These are phyloP conservation scores for Somateria mollissima DNA, from an alignment of 2,797 vertebrate genomes.

Conservation along the genomic window DNA sequence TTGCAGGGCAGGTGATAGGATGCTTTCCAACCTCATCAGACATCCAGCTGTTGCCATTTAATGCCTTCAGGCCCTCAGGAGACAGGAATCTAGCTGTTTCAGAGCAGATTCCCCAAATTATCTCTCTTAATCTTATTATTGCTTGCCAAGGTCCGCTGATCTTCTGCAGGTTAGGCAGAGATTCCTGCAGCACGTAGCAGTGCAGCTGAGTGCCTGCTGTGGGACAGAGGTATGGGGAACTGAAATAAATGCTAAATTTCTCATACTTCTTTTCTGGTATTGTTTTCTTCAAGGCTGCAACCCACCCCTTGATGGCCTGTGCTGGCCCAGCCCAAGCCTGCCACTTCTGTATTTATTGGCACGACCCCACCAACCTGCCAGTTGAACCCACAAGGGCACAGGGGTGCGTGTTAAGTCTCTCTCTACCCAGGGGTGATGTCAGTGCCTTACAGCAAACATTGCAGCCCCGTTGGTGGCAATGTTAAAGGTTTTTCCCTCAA, in stretches of 20 bases:
- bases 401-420: slow-evolving; percentile 21
- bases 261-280: neutral
- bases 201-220: neutral
- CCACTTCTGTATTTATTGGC: neutral
- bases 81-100: neutral
- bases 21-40: neutral
- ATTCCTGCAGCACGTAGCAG: neutral
- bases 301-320: neutral
- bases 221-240: neutral
- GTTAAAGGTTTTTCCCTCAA: slow-evolving; percentile 34
- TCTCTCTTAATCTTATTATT: neutral
- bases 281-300: neutral
- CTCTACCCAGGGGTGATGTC: slow-evolving; percentile 21
- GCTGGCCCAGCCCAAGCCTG: neutral
- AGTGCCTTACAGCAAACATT: slow-evolving; percentile 1
- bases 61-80: neutral
- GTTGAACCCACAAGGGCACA: neutral
- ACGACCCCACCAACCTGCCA: neutral
- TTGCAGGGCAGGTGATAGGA: neutral
- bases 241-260: neutral
- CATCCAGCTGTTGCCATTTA: neutral
- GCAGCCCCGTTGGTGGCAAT: neutral
- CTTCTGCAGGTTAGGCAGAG: neutral
- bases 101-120: neutral
- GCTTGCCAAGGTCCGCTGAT: neutral